Base-by-base conservation (phyloP, 2,113 vertebrate species). In the Pachycephala philippinensis region DNA sequence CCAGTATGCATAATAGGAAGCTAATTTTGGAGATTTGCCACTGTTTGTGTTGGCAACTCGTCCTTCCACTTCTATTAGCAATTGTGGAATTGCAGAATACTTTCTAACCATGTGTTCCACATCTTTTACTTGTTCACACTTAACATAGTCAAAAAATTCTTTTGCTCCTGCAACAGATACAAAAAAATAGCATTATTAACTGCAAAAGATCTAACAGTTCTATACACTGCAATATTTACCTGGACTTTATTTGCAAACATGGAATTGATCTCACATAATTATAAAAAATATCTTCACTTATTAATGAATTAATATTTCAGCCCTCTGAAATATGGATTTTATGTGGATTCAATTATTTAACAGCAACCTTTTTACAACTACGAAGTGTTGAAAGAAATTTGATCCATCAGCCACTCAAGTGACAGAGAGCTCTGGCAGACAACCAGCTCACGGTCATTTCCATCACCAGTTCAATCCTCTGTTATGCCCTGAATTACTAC, bases 61-160 rank as follows among this genome's bases (percentile, higher is more conserved):
- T 26, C 98, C 95, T 96, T 99, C 99, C 17, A 98, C 98, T 93
- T 99, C 98, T 64, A 97, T 99, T 74, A 99, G 98, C 63, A 99
- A 92, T 1, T 98, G 98, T 63, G 98, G 97, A 18, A 99, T 98
- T 30, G 98, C 98, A n/a, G 97, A 79, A 92, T 99, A 99, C 70
- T 98, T 98, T 79, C 91, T 97, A 40, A 97, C 95, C 95, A 99
- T 97, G 59, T 98, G 86, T 82, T 96, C 97, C 79, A 98, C 52
- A 16, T 98, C 98, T 81, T 98, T 99, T 49, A 50, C 37, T 72
- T 98, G 95, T 70, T 99, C 98, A n/a, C 24, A 91, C 57, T 99
- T 99, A 37, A 99, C 89, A 57, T 96, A 85, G 76, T 99, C 98
- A 97, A 98, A 99, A 96, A 99, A 99, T 53, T 99, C 98, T 90